Conservation (phyloP, 2,888 invertebrate genomes). For the Drosophila helvetica region DNA sequence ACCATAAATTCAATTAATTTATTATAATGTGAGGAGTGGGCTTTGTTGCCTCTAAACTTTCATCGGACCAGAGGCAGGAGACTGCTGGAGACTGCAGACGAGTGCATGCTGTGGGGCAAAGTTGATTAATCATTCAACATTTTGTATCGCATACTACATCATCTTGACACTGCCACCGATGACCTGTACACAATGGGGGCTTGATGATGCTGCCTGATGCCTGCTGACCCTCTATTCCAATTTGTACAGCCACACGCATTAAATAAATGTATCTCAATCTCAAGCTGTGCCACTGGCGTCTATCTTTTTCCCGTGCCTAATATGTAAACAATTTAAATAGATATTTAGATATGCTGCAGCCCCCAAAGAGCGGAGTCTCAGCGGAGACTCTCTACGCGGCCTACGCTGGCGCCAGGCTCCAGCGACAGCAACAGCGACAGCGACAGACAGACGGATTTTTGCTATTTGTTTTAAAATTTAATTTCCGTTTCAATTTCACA, state of each 20-base stretch:
- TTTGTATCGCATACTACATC: conserved; percentile 68
- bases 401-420: conserved; percentile 80
- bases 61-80: conserved; percentile 7
- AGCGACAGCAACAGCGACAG: conserved; percentile 17
- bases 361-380: not conserved
- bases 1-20: conserved; percentile 81
- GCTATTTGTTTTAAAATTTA: conserved; percentile 79
- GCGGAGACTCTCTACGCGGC: conserved; percentile 34
- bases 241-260: conserved; percentile 75
- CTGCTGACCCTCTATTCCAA: conserved; percentile 54
- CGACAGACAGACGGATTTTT: conserved; percentile 31
- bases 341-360: conserved; percentile 74
- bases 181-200: conserved; percentile 41
- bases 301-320: conserved; percentile 29
- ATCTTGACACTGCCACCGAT: conserved; percentile 66
- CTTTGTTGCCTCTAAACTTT: conserved; percentile 18
- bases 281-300: conserved; percentile 69
- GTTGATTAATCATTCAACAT: conserved; percentile 64
- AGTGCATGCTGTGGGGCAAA: conserved; percentile 39
- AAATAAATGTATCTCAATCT: conserved; percentile 76
- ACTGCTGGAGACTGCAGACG: not conserved
- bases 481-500: conserved; percentile 82
- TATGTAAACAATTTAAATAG: conserved; percentile 79
- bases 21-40: conserved; percentile 72
- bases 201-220: conserved; percentile 50